Evolutionary conservation across 2,888 invertebrate species (phyloP).

Genomic region (Drosophila kambysellisi): DNA sequence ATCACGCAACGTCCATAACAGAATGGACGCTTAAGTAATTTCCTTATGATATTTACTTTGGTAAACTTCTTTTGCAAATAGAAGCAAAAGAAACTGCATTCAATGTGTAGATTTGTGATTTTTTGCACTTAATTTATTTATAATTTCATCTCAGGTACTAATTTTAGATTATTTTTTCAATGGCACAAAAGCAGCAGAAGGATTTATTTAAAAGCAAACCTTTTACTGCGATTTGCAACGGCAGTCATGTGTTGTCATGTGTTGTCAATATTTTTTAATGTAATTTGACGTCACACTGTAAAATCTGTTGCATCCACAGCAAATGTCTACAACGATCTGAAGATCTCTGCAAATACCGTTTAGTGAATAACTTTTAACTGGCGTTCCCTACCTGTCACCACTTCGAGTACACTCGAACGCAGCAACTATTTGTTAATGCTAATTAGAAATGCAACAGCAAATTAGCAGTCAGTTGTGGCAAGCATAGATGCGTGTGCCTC

Average conservation of each 20-base stretch:
- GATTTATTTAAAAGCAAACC: not conserved
- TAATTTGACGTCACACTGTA: constrained; percentile 5
- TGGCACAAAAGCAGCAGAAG: not conserved
- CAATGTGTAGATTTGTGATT: not conserved
- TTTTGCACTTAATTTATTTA: not conserved
- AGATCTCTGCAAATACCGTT: constrained; percentile 44
- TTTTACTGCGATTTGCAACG: not conserved
- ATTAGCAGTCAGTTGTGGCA: constrained; percentile 34
- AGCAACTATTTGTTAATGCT: constrained; percentile 72
- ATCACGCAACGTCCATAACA: constrained; percentile 15
- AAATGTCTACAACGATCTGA: constrained; percentile 12
- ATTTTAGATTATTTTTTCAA: too few species aligned
- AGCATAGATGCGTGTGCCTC: constrained; percentile 20
- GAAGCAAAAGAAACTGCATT: not conserved
- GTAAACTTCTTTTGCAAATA: not conserved
- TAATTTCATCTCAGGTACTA: not conserved
- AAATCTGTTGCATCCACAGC: not conserved
- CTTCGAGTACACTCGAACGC: constrained; percentile 33
- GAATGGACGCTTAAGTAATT: constrained; percentile 4
- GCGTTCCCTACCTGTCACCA: constrained; percentile 55
- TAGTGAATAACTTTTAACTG: constrained; percentile 52
- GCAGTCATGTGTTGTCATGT: not conserved
- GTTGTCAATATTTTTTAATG: not conserved
- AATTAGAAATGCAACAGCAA: constrained; percentile 70
- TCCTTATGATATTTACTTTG: not conserved